A percentile compares a stretch with the other conserved stretches of the same genome.
Evolutionary conservation across 2,888 invertebrate genomes (phyloP).

Genomic region (Drosophila tripunctata): DNA sequence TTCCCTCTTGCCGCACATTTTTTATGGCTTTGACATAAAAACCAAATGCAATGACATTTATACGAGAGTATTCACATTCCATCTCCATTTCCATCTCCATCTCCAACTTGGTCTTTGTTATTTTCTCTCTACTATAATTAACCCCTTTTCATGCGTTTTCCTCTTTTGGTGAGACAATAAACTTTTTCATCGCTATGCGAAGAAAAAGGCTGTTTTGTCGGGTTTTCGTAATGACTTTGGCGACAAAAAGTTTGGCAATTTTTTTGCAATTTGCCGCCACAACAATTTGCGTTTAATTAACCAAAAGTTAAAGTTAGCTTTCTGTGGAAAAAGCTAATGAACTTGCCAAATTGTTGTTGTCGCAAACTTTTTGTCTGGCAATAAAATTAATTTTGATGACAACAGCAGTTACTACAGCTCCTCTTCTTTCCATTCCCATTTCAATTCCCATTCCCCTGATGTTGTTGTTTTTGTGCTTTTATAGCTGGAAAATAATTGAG

Average conservation of each 20-base stretch:
- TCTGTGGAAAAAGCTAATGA: conserved; percentile 67
- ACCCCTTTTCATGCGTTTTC: conserved; percentile 55
- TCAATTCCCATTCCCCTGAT: too few relatives aligned
- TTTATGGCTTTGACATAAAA: conserved; percentile 73
- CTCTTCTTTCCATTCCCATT: neutral
- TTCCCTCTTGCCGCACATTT: conserved; percentile 13
- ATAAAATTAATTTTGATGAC: conserved; percentile 80
- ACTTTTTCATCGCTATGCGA: conserved; percentile 46
- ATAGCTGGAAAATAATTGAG: conserved; percentile 41
- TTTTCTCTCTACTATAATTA: conserved; percentile 57
- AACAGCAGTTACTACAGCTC: conserved; percentile 34
- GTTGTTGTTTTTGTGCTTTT: conserved; percentile 15
- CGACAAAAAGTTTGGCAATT: conserved; percentile 56
- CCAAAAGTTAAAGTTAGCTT: conserved; percentile 65
- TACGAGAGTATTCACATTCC: conserved; percentile 4
- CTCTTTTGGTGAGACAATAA: conserved; percentile 71
- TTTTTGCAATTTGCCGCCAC: conserved; percentile 80
- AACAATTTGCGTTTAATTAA: conserved; percentile 80
- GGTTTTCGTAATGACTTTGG: conserved; percentile 15
- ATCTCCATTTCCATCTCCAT: conserved; percentile 6
- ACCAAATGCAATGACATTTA: conserved; percentile 65
- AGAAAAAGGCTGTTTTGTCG: conserved; percentile 45
- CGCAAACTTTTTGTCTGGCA: conserved; percentile 76
- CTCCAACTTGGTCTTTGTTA: conserved; percentile 1
- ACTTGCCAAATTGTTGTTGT: conserved; percentile 66